Evolutionary conservation across 53 echinoderm and acorn worm genomes (phyloP), one percentile per base, ranked within the genome.

Genomic region (Echinarachnius parma): DNA sequence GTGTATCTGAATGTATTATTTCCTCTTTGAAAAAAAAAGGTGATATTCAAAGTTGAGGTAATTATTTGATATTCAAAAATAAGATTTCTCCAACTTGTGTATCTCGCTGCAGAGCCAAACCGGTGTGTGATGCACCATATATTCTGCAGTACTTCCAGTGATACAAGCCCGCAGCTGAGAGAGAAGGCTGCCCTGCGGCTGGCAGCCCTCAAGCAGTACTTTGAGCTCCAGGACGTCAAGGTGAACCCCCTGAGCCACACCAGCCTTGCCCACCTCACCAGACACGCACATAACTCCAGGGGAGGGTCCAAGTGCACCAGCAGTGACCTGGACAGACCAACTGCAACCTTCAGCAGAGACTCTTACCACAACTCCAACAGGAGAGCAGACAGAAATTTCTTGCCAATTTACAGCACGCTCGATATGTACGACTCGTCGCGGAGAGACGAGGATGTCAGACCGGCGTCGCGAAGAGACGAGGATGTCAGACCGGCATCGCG

Each of bases 191-290:
- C 85, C 10, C 30, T 56, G 20, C 74, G 81, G 9, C 62, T 92
- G 1, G 85, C 81, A 1, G 84, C 92, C 34, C 79, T 92, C 55
- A 85, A 82, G 35, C 75, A 89, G 55, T 88, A 85, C 85, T 82
- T 92, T 60, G 59, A 78, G 28, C 75, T 85, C 45, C 29, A 57
- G 5, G 72, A 85, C 14, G 47, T 92, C 15, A 81, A 78, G 60
- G 63, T 89, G 9, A 64, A 32, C 30, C 88, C 89, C 20, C 72
- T 91, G n/a, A 64, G 61, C 58, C 83, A 77, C 67, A 67, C 83
- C 31, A 83, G 83, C 59, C 80, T 91, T 25, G 59, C 68, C 31
- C 91, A 91, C 59, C 55, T 72, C 56, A 39, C 55, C 54, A 72
- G 56, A 30, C 74, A 72, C 29, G 19, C 19, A 4, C 57, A 57